phyloP scores from a whole-genome alignment of 2,797 vertebrate genomes.

The Rhinogobio ventralis region DNA sequence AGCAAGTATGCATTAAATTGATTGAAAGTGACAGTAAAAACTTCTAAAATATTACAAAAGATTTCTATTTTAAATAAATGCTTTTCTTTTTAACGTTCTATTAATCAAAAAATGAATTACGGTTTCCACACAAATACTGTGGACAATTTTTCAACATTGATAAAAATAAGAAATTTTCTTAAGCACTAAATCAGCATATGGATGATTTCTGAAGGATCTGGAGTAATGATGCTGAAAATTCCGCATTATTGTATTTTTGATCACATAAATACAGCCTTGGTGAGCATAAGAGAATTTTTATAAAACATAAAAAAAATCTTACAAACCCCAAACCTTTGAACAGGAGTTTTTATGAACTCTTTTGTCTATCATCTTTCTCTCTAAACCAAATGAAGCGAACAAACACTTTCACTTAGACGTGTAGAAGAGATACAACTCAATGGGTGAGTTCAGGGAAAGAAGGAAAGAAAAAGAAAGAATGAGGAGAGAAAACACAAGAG shows the following conservation, averaged over 20 bases:
- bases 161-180: background rate
- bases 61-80: background rate
- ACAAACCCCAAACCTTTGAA: background rate
- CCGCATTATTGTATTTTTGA: background rate
- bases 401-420: slow-evolving; percentile 73
- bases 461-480: slow-evolving; percentile 53
- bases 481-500: slow-evolving; percentile 20
- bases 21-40: background rate
- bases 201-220: background rate
- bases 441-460: slow-evolving; percentile 55
- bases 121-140: background rate
- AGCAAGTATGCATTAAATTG: background rate
- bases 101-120: background rate
- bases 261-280: background rate
- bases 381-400: slow-evolving; percentile 69
- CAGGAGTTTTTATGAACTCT: background rate
- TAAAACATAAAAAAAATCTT: background rate
- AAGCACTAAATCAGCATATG: background rate
- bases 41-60: background rate
- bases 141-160: background rate
- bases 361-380: slow-evolving; percentile 46
- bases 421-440: slow-evolving; percentile 16
- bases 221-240: background rate
- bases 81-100: background rate
- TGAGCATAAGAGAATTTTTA: background rate